Conservation (phyloP, 2,113 vertebrate genomes). For the Nyctereutes procyonoides region DNA sequence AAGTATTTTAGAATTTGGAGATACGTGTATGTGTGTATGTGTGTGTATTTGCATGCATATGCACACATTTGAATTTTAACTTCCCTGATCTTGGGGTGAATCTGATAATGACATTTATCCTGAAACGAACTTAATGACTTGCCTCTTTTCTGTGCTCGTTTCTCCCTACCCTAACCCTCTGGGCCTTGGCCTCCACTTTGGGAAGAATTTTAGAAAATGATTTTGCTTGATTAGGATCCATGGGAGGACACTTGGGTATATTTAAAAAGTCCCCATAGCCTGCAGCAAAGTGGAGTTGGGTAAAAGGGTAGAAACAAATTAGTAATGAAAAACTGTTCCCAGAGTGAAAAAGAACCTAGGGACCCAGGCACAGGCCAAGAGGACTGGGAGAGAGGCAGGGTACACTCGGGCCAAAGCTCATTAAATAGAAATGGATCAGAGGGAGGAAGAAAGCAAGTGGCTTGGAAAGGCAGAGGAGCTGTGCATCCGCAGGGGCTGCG, state of each 20-base stretch:
- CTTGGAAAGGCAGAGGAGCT: background rate
- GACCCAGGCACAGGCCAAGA: background rate
- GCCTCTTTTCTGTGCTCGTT: background rate
- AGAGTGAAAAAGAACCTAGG: background rate
- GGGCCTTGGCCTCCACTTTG: background rate
- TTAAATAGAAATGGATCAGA: background rate
- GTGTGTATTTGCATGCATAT: background rate
- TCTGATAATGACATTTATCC: background rate
- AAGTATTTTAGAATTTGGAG: conserved; percentile 5
- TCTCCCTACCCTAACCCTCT: background rate
- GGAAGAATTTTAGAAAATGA: background rate
- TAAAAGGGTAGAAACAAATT: conserved; percentile 21
- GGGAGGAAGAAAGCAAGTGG: background rate
- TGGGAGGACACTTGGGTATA: background rate
- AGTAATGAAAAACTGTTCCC: background rate
- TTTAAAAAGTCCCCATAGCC: background rate
- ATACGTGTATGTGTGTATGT: background rate
- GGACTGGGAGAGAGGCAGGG: background rate
- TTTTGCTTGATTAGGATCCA: background rate
- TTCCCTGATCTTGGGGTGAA: background rate
- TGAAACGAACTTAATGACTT: background rate
- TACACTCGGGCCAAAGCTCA: background rate
- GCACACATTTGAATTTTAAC: background rate
- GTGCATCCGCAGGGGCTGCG: background rate
- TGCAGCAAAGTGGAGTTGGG: background rate